phyloP scores from a whole-genome alignment of 2,888 invertebrate genomes.

The Drosophila monieri region DNA sequence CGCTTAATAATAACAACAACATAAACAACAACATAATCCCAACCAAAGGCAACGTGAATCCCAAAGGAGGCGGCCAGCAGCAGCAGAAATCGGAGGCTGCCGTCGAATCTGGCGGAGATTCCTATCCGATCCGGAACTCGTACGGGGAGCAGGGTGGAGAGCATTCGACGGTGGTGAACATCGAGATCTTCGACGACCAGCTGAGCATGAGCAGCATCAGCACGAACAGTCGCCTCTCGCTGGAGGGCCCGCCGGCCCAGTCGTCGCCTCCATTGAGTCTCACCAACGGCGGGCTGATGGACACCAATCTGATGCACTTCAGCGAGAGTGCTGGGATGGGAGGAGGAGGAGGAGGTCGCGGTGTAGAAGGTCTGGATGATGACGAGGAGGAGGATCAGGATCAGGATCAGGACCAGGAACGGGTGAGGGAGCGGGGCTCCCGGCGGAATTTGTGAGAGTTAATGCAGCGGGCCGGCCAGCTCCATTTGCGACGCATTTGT shows the following conservation, averaged over 20 bases:
- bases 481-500: constrained; percentile 74
- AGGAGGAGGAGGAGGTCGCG: background rate
- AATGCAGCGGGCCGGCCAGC: constrained; percentile 71
- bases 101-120: background rate
- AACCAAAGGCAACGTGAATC: constrained; percentile 30
- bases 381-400: background rate
- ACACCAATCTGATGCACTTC: constrained; percentile 89
- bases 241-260: constrained; percentile 87
- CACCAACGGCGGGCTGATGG: constrained; percentile 85
- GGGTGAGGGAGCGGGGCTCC: constrained; percentile 15
- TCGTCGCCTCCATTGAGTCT: constrained; percentile 90
- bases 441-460: constrained; percentile 80
- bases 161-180: constrained; percentile 85
- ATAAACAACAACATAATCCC: constrained; percentile 56
- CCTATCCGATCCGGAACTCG: constrained; percentile 14
- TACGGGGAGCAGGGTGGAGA: constrained; percentile 19
- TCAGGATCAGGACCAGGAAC: background rate
- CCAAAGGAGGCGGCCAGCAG: constrained; percentile 11
- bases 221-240: constrained; percentile 91
- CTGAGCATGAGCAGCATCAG: constrained; percentile 93
- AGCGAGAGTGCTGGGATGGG: constrained; percentile 76
- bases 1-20: constrained; percentile 57
- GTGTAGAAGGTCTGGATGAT: too few species aligned
- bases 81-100: constrained; percentile 7
- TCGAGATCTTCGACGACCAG: constrained; percentile 88